Evolutionary conservation across 2,888 invertebrate genomes (phyloP).

Genomic region (Chesias legatella): DNA sequence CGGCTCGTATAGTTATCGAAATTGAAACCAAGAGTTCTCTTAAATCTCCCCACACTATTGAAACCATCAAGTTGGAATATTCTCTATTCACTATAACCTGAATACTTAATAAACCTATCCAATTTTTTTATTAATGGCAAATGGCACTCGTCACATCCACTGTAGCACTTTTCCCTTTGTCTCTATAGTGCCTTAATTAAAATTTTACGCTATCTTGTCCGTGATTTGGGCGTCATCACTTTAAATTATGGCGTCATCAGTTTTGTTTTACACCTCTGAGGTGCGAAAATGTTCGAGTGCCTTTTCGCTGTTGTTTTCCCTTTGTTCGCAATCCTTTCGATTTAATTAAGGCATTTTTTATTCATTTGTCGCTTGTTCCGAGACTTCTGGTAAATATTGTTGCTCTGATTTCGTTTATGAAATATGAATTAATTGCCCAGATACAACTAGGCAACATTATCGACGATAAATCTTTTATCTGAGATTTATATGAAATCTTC

Average conservation of each 20-base stretch:
- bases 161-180: constrained; percentile 59
- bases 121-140: constrained; percentile 50
- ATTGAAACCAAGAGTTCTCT: constrained; percentile 26
- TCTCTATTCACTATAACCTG: constrained; percentile 52
- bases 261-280: constrained; percentile 75
- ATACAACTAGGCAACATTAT: too few relatives aligned
- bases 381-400: constrained; percentile 19
- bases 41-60: constrained; percentile 41
- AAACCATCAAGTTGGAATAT: constrained; percentile 53
- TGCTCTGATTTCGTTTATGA: constrained; percentile 11
- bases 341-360: constrained; percentile 52
- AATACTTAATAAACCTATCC: constrained; percentile 41
- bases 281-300: constrained; percentile 64
- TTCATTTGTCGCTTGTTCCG: constrained; percentile 26
- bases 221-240: constrained; percentile 24
- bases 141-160: constrained; percentile 66
- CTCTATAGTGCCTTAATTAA: constrained; percentile 73
- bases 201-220: constrained; percentile 62
- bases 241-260: constrained; percentile 41
- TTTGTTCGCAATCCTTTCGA: constrained; percentile 48
- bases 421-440: not conserved
- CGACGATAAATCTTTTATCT: too few relatives aligned
- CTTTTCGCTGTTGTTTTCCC: constrained; percentile 45
- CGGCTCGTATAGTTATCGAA: constrained; percentile 29
- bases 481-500: too few relatives aligned